phyloP scores from a whole-genome alignment of 2,797 vertebrate species.

The Enteromius thamalakanensis region DNA sequence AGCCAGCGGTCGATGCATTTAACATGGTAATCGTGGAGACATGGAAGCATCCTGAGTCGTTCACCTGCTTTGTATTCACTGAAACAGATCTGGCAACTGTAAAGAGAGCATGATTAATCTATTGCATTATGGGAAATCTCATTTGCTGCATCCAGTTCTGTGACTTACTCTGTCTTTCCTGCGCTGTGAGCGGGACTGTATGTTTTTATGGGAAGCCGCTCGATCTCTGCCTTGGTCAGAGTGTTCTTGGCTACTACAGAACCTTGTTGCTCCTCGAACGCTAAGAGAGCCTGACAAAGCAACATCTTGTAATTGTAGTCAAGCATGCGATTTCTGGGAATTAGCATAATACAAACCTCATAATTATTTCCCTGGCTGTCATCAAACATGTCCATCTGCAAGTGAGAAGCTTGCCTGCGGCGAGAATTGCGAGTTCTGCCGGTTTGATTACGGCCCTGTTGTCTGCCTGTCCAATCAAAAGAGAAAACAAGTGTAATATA shows the following conservation, averaged over 20 bases:
- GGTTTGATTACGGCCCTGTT: constrained; percentile 41
- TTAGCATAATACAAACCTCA: constrained; percentile 67
- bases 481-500: too few species aligned
- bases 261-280: constrained; percentile 79
- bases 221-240: constrained; percentile 71
- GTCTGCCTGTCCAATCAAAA: constrained; percentile 45
- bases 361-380: constrained; percentile 74
- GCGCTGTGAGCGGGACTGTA: constrained; percentile 63
- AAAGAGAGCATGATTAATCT: constrained; percentile 17
- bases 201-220: constrained; percentile 75
- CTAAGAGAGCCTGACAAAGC: constrained; percentile 74
- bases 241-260: constrained; percentile 69
- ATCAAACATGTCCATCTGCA: constrained; percentile 56
- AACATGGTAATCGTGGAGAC: constrained; percentile 83
- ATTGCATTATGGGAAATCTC: background rate
- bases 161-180: constrained; percentile 76
- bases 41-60: constrained; percentile 77
- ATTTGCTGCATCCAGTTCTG: background rate
- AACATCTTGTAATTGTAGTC: background rate
- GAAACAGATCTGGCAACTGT: constrained; percentile 83
- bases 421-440: constrained; percentile 44
- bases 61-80: constrained; percentile 75
- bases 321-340: background rate
- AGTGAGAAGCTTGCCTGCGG: constrained; percentile 46
- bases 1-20: constrained; percentile 81